Conservation (phyloP, 1,140 invertebrate species). For the Drosophila grimshawi region DNA sequence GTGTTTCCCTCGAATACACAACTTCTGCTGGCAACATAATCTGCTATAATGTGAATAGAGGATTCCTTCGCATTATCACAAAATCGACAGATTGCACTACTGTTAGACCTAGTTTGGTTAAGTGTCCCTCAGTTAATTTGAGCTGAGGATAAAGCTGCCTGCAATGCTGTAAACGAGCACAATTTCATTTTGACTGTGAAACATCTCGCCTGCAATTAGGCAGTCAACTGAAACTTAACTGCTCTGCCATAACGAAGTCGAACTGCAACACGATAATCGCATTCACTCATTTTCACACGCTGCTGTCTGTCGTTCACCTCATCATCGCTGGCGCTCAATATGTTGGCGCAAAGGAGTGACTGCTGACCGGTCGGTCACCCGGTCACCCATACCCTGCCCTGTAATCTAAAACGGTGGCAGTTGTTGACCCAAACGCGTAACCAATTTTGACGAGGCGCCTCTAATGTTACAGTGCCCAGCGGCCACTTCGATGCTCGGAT, state of each 20-base stretch:
- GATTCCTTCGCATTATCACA: too few species aligned
- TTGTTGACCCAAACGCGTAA: slow-evolving; percentile 80
- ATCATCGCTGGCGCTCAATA: slow-evolving; percentile 46
- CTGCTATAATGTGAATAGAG: too few species aligned
- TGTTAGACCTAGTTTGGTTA: too few species aligned
- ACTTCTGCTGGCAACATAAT: too few species aligned
- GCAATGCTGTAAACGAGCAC: not conserved
- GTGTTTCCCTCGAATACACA: too few species aligned
- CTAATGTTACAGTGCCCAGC: slow-evolving; percentile 55
- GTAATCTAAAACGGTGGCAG: slow-evolving; percentile 48
- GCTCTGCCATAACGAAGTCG: slow-evolving; percentile 8
- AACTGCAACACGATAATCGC: slow-evolving; percentile 34
- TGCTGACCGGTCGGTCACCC: slow-evolving; percentile 14
- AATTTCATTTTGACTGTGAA: not conserved
- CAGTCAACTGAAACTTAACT: slow-evolving; percentile 13
- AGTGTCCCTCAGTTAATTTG: too few species aligned
- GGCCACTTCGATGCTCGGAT: slow-evolving; percentile 12
- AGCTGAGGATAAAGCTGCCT: too few species aligned
- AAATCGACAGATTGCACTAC: too few species aligned
- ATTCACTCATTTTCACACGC: slow-evolving; percentile 67
- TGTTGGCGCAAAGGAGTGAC: slow-evolving; percentile 44
- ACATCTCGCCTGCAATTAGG: not conserved
- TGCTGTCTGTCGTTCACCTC: slow-evolving; percentile 15
- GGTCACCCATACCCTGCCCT: slow-evolving; percentile 8
- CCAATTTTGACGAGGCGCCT: slow-evolving; percentile 68